A percentile compares a stretch with the other conserved stretches of the same genome.
Evolutionary conservation across 2,113 vertebrate species (phyloP).

Genomic region (Peromyscus polionotus): DNA sequence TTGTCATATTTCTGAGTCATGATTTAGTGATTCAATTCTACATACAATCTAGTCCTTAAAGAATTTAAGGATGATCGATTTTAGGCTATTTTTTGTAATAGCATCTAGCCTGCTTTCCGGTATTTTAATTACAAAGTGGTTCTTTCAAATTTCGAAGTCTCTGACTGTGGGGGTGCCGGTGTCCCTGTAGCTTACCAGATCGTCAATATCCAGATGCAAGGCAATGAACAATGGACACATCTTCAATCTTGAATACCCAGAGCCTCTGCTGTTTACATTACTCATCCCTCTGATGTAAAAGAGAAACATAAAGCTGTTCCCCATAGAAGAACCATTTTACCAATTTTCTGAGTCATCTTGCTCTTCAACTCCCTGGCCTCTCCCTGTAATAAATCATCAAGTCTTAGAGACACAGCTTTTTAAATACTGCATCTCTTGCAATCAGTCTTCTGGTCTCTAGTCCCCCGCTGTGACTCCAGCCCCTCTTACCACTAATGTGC

Average conservation of each 20-base stretch:
- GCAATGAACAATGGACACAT: conserved; percentile 41
- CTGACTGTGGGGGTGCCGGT: not conserved
- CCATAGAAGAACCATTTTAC: conserved; percentile 40
- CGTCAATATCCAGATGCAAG: conserved; percentile 17
- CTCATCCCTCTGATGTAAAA: conserved; percentile 52
- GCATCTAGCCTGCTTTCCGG: conserved; percentile 21
- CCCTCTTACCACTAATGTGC: not conserved
- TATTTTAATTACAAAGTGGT: conserved; percentile 63
- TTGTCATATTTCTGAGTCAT: conserved; percentile 60
- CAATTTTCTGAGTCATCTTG: conserved; percentile 64
- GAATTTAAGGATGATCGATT: conserved; percentile 70
- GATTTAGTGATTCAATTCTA: conserved; percentile 55
- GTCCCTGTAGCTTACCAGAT: conserved; percentile 32
- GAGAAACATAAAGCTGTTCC: conserved; percentile 68
- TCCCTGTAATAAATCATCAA: conserved; percentile 67
- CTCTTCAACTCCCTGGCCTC: conserved; percentile 38
- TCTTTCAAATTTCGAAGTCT: conserved; percentile 47
- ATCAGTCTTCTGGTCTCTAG: conserved; percentile 42
- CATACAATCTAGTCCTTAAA: conserved; percentile 22
- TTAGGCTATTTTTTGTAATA: conserved; percentile 4
- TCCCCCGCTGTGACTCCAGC: conserved; percentile 14
- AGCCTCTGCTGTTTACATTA: conserved; percentile 53
- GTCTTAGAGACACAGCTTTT: conserved; percentile 48
- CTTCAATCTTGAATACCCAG: conserved; percentile 64
- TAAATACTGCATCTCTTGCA: conserved; percentile 50